phyloP scores from a whole-genome alignment of 2,888 invertebrate genomes.

The Leptinotarsa tumamoca region DNA sequence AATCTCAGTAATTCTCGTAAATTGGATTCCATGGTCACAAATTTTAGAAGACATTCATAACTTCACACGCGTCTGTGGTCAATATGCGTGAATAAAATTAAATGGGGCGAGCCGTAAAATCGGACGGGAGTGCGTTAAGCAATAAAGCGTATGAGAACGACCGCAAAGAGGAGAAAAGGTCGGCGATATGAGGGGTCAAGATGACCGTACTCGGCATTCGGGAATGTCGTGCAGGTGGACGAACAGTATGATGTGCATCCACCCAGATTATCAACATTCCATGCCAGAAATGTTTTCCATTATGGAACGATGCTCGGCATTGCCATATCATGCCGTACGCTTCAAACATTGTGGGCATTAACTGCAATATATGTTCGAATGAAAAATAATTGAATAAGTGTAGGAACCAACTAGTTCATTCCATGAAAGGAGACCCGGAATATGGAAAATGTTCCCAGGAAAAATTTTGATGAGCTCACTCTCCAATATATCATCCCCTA shows the following conservation, averaged over 20 bases:
- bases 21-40: conserved; percentile 31
- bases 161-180: conserved; percentile 42
- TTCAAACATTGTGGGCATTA: not conserved
- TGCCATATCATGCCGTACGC: conserved; percentile 43
- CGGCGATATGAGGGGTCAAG: conserved; percentile 56
- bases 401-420: not conserved
- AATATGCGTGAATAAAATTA: conserved; percentile 50
- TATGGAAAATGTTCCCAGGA: not conserved
- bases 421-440: not conserved
- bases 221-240: conserved; percentile 58
- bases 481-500: too few relatives aligned
- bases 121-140: conserved; percentile 51
- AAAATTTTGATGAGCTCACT: not conserved
- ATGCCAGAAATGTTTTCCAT: conserved; percentile 60
- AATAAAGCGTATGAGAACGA: conserved; percentile 52
- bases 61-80: conserved; percentile 40
- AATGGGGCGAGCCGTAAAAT: conserved; percentile 45
- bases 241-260: conserved; percentile 43
- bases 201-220: conserved; percentile 57
- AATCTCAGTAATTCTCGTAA: not conserved
- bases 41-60: conserved; percentile 30
- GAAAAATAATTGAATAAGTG: not conserved
- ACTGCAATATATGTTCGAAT: not conserved
- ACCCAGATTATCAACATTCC: conserved; percentile 64
- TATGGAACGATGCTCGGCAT: conserved; percentile 58